A percentile compares a stretch with the other conserved stretches of the same genome.
Conservation (phyloP, 1,140 invertebrate species). For the Trichonephila clavata region DNA sequence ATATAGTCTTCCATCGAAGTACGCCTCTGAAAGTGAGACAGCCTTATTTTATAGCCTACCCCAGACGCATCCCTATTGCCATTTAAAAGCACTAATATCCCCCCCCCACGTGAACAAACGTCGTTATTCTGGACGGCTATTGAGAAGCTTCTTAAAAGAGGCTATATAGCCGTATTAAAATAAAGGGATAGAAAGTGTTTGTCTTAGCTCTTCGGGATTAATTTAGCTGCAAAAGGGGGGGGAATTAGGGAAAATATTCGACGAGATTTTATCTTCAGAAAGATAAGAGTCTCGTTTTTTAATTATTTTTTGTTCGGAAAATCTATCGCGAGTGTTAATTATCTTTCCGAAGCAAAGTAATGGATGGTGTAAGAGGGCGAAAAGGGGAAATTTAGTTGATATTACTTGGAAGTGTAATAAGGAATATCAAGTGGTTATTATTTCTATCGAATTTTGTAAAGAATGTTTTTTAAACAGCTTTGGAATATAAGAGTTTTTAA, state of each 20-base stretch:
- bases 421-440: too few species aligned
- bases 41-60: neutral
- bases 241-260: neutral
- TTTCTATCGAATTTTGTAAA: too few species aligned
- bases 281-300: neutral
- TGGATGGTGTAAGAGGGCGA: neutral
- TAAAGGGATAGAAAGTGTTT: neutral
- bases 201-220: neutral
- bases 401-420: too few species aligned
- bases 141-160: neutral
- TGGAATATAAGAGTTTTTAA: too few species aligned
- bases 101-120: neutral
- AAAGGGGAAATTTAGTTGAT: too few species aligned
- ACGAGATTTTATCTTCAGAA: neutral
- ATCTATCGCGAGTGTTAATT: neutral
- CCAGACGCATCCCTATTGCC: neutral
- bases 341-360: neutral
- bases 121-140: neutral
- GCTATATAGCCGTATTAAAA: neutral
- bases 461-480: too few species aligned
- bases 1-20: neutral
- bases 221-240: neutral
- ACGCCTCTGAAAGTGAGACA: neutral
- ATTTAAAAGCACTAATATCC: constrained; percentile 4
- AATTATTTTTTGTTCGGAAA: neutral